Base-by-base conservation (phyloP, 2,797 vertebrate genomes). In the Rhinophrynus dorsalis region DNA sequence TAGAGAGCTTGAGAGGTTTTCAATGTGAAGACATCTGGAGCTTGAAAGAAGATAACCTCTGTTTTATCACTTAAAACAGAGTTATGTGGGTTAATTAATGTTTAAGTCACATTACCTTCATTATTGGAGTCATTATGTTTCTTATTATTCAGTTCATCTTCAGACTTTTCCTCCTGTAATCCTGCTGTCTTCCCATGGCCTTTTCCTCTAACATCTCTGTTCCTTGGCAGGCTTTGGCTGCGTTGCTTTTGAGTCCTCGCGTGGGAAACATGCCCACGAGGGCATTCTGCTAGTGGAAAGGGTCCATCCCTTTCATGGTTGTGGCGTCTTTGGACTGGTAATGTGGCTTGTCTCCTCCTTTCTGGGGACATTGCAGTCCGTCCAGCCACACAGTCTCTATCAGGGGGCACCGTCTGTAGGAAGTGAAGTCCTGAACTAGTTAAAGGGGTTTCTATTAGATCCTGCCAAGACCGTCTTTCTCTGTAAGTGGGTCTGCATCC, bases 391-490 rank as follows among this genome's bases (percentile, higher is more conserved):
- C 69, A 82, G 9, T 94, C 93, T 0, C 79, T 75, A 2, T 95
- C 93, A 0, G 80, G 86, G 0, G 92, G 92, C 0, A 87, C 86
- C 1, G 93, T 95, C 85, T 96, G 93, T 27, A 96, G 90, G 78
- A 95, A 91, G 75, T 96, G 93, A 58, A 95, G 90, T 42, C 94
- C 93, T 0, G 94, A 92, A 54, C 93, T 95, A 80, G 93, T 97
- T 27, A 96, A 56, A 0, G 92, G 94, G 1, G 93, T 95, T 82
- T 97, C 94, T 5, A 95, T 94, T 33, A 96, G 91, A 75, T 95
- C 94, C 84, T 95, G 92, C 93, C 93, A 95, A 0, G 94, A 96
- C 44, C 91, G 91, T 0, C 90, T 85, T 62, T 95, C 91, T 13
- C 92, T 88, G 78, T 92, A 92, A 21, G 89, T 80, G 0, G 93